These are phyloP conservation scores for Otolemur crassicaudatus DNA, from an alignment of 2,797 vertebrate species.

Conservation along the genomic window DNA sequence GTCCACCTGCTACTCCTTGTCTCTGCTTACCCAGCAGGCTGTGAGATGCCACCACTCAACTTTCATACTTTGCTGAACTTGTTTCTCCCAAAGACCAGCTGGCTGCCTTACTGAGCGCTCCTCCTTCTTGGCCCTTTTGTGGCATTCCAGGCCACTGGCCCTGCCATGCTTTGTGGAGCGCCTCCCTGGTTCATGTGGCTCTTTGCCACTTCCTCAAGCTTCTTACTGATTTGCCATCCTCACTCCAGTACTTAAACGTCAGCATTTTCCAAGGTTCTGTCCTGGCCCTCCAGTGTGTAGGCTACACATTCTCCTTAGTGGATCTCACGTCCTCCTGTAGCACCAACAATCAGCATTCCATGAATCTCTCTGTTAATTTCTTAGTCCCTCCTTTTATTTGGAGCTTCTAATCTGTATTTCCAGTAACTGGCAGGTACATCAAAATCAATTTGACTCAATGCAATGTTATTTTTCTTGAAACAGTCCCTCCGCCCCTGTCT, in stretches of 20 bases:
- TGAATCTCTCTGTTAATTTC: not conserved
- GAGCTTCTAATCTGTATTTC: not conserved
- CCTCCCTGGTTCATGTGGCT: not conserved
- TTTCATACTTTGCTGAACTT: not conserved
- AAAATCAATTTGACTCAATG: not conserved
- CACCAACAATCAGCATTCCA: not conserved
- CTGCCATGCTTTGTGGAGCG: not conserved
- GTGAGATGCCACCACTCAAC: not conserved
- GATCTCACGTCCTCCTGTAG: not conserved
- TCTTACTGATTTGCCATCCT: not conserved
- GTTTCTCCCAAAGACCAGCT: not conserved
- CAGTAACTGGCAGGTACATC: not conserved
- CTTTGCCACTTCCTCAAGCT: not conserved
- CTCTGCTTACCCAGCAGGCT: not conserved
- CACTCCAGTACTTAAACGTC: not conserved
- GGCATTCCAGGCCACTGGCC: not conserved
- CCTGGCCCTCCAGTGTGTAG: not conserved
- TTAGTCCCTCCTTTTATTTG: not conserved
- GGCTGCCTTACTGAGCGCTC: not conserved
- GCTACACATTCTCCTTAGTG: not conserved
- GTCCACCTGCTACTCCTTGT: not conserved
- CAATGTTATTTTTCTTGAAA: not conserved
- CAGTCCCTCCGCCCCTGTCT: not conserved
- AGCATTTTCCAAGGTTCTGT: not conserved
- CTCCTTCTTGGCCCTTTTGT: not conserved